Percentiles rank a stretch among this genome's conserved stretches.
phyloP scores from a whole-genome alignment of 2,888 invertebrate species.

The Troilus luridus region DNA sequence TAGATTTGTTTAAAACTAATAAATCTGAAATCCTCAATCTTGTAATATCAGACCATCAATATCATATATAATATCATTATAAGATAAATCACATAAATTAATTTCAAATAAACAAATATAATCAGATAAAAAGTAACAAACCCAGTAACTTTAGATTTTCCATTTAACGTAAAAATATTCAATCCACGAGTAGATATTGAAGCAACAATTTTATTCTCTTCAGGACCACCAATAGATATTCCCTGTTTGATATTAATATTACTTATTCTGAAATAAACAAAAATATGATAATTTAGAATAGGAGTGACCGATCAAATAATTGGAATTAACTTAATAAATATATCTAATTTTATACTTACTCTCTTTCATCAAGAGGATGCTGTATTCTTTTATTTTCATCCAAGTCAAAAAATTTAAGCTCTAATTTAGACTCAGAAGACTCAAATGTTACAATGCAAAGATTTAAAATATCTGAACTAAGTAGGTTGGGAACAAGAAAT shows the following conservation, averaged over 20 bases:
- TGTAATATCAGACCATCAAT: too few species aligned
- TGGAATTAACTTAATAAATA: background rate
- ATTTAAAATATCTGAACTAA: conserved; percentile 33
- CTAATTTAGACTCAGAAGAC: background rate
- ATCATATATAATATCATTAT: too few species aligned
- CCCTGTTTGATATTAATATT: conserved; percentile 23
- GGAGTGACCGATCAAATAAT: background rate
- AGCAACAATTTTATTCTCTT: conserved; percentile 47
- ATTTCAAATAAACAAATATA: background rate
- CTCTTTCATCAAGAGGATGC: conserved; percentile 46
- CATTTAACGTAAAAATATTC: conserved; percentile 56
- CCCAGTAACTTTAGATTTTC: conserved; percentile 20
- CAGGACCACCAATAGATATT: conserved; percentile 57
- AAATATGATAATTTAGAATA: background rate
- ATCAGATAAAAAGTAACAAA: background rate
- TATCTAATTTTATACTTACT: conserved; percentile 13
- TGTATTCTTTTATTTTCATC: conserved; percentile 10
- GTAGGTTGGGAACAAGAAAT: conserved; percentile 36
- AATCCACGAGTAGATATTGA: conserved; percentile 41
- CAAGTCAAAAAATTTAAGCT: conserved; percentile 44
- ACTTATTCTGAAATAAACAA: conserved; percentile 53
- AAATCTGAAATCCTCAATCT: too few species aligned
- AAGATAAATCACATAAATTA: too few species aligned
- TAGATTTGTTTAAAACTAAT: too few species aligned
- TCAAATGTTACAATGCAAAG: conserved; percentile 35